Evolutionary conservation across 1,140 invertebrate genomes (phyloP).

Genomic region (Euschistus heros): DNA sequence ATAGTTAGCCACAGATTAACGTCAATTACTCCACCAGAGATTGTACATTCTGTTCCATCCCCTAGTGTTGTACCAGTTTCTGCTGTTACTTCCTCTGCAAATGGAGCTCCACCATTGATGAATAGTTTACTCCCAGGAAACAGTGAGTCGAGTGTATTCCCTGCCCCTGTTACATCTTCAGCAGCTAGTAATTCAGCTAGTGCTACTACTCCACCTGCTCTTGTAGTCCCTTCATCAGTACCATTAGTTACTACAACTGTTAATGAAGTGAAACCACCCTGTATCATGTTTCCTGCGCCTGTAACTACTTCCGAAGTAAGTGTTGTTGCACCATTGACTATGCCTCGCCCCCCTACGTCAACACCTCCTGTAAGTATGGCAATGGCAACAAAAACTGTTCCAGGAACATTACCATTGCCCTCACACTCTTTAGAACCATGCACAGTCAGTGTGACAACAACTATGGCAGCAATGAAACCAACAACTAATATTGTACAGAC

Average conservation of each 20-base stretch:
- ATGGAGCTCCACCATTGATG: no score
- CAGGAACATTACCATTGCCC: no score
- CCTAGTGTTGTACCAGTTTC: neutral
- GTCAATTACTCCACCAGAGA: neutral
- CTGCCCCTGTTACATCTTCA: neutral
- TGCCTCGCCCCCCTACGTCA: no score
- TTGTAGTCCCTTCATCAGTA: neutral
- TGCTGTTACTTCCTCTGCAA: no score
- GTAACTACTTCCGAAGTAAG: no score
- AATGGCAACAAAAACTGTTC: no score
- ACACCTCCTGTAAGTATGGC: no score
- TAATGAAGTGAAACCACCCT: neutral
- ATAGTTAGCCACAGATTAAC: neutral
- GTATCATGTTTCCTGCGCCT: no score
- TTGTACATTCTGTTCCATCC: neutral
- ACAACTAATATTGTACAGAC: conserved; percentile 14
- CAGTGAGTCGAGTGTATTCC: no score
- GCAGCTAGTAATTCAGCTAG: neutral
- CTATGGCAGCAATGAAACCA: conserved; percentile 13
- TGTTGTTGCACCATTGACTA: no score
- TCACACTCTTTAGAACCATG: no score
- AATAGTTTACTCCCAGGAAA: no score
- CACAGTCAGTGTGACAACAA: neutral
- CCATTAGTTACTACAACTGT: neutral
- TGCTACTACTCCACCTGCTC: neutral